Conservation (phyloP, 2,797 vertebrate species). For the Falco rusticolus region DNA sequence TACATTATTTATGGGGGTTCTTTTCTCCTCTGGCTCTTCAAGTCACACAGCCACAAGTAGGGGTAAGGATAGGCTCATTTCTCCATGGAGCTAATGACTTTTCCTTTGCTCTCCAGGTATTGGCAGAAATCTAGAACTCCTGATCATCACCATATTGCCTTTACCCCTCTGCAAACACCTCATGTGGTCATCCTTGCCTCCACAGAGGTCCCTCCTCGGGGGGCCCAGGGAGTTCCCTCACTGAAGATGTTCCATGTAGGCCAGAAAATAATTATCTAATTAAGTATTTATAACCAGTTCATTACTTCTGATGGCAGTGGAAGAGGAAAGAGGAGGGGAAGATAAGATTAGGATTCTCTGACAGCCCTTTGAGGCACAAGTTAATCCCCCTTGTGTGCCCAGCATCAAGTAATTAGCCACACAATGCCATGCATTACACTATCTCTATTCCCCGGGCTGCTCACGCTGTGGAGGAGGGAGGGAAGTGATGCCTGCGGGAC, state of each 20-base stretch:
- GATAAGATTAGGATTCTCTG: constrained; percentile 55
- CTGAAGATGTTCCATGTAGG: constrained; percentile 48
- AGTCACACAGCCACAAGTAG: background rate
- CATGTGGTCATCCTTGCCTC: accelerated
- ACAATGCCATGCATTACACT: background rate
- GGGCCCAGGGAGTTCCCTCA: constrained; percentile 46
- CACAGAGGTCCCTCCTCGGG: background rate
- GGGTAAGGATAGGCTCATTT: background rate
- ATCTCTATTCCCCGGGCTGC: background rate
- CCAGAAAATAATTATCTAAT: constrained; percentile 74
- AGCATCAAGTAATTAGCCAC: constrained; percentile 49
- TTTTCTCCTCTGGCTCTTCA: background rate
- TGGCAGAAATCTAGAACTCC: constrained; percentile 38
- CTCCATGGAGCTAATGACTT: constrained; percentile 48
- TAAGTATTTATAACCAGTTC: constrained; percentile 67
- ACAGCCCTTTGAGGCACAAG: constrained; percentile 32
- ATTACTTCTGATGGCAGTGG: constrained; percentile 28
- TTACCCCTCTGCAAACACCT: background rate
- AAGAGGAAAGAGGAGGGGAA: constrained; percentile 14
- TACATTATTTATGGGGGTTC: background rate
- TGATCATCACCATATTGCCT: background rate
- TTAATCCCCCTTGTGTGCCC: constrained; percentile 64
- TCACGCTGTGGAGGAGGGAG: background rate
- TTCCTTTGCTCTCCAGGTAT: constrained; percentile 24
- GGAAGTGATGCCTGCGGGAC: background rate